Percentiles rank a stretch among this genome's conserved stretches.
phyloP scores from a whole-genome alignment of 2,888 invertebrate species.

The Leptinotarsa rubiginosa region DNA sequence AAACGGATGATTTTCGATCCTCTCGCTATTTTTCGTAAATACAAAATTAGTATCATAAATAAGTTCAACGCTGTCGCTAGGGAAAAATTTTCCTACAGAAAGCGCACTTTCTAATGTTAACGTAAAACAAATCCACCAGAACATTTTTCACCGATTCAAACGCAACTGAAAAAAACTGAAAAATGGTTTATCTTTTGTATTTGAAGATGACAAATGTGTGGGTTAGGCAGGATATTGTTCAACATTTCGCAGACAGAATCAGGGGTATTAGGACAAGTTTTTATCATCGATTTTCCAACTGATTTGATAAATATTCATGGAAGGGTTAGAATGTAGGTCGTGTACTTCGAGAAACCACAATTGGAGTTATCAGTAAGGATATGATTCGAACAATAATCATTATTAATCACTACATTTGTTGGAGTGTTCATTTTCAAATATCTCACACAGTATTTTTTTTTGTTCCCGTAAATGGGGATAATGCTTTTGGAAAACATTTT shows the following conservation, averaged over 20 bases:
- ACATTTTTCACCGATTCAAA: conserved; percentile 41
- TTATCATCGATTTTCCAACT: conserved; percentile 32
- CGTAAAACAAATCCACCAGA: conserved; percentile 27
- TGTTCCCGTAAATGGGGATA: no score
- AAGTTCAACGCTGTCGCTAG: conserved; percentile 25
- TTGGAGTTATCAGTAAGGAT: neutral
- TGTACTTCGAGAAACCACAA: conserved; percentile 22
- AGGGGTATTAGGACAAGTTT: conserved; percentile 22
- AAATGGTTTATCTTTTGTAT: conserved; percentile 49
- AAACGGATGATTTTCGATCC: conserved; percentile 32
- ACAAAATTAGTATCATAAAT: neutral
- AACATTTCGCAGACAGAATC: conserved; percentile 49
- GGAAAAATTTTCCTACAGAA: conserved; percentile 31
- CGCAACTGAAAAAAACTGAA: conserved; percentile 36
- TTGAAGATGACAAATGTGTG: conserved; percentile 58
- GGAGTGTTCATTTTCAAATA: neutral
- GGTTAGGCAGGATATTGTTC: conserved; percentile 62
- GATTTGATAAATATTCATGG: conserved; percentile 27
- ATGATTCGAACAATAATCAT: conserved; percentile 3
- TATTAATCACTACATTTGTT: neutral
- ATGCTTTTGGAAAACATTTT: no score
- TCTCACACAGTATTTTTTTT: no score
- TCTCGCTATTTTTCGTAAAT: conserved; percentile 10
- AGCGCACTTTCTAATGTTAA: conserved; percentile 34
- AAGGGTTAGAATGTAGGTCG: conserved; percentile 30